A percentile compares a stretch with the other conserved stretches of the same genome.
phyloP scores from a whole-genome alignment of 1,140 invertebrate species.

The Trichomalopsis sarcophagae region DNA sequence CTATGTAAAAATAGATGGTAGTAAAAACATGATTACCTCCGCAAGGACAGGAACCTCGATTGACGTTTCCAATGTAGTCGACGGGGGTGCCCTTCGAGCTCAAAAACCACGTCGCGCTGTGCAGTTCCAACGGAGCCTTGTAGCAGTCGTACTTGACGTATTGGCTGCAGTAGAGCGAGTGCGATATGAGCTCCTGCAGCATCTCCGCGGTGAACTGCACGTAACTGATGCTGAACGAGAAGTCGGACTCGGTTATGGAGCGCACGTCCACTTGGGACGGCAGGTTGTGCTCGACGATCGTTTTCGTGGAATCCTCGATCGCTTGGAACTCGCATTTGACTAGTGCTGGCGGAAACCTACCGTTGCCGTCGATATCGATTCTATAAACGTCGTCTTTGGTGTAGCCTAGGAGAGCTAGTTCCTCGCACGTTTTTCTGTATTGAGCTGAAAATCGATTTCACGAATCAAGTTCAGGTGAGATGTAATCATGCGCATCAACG shows the following conservation, averaged over 20 bases:
- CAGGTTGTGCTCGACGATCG: constrained; percentile 94
- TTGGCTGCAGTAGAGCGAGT: constrained; percentile 92
- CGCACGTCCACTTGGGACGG: constrained; percentile 91
- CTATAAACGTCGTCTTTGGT: constrained; percentile 91
- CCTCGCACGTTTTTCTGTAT: constrained; percentile 93
- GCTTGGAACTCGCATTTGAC: constrained; percentile 94
- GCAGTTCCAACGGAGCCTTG: constrained; percentile 89
- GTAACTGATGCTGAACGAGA: constrained; percentile 90
- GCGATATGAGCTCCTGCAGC: constrained; percentile 91
- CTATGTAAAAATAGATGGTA: not conserved
- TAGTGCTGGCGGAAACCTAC: constrained; percentile 90
- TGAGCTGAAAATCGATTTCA: constrained; percentile 76
- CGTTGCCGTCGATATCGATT: constrained; percentile 95
- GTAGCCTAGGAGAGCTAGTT: constrained; percentile 88
- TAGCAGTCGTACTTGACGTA: constrained; percentile 94
- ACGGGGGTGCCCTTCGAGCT: constrained; percentile 87
- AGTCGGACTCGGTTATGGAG: constrained; percentile 83
- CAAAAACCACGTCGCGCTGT: constrained; percentile 93
- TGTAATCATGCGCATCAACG: too few species aligned
- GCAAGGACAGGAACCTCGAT: constrained; percentile 79
- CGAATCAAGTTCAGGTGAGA: not conserved
- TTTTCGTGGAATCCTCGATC: constrained; percentile 89
- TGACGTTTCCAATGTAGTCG: constrained; percentile 89
- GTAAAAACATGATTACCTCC: constrained; percentile 76
- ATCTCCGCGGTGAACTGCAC: constrained; percentile 92